Conservation (phyloP, 2,888 invertebrate genomes). For the Morpho deidamia region DNA sequence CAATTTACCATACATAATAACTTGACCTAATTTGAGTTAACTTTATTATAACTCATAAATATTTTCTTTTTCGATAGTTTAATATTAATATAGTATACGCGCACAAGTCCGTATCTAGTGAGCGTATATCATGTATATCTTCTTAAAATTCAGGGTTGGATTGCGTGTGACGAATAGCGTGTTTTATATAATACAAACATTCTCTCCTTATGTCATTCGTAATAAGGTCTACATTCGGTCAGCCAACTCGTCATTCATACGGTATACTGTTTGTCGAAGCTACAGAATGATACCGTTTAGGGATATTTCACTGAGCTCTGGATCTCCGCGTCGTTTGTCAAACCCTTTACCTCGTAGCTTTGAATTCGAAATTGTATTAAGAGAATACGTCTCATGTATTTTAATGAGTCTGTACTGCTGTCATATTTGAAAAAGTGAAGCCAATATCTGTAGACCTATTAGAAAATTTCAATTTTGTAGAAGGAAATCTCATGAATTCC, state of each 20-base stretch:
- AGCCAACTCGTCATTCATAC: neutral
- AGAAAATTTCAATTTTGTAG: no score
- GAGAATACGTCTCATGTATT: slow-evolving; percentile 5
- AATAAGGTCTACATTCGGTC: slow-evolving; percentile 7
- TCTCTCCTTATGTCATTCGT: neutral
- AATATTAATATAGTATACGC: no score
- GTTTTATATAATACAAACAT: slow-evolving; percentile 7
- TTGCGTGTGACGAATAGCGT: slow-evolving; percentile 16
- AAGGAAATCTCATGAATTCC: no score
- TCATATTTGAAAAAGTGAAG: no score
- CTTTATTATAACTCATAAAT: no score
- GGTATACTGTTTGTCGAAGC: slow-evolving; percentile 10
- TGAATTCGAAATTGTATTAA: slow-evolving; percentile 3
- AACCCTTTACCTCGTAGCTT: slow-evolving; percentile 1
- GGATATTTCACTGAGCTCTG: slow-evolving; percentile 12
- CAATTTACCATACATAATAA: no score
- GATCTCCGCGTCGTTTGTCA: slow-evolving; percentile 6
- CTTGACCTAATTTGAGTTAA: no score
- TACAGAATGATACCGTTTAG: slow-evolving; percentile 15
- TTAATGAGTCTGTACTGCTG: neutral
- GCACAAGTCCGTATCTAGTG: slow-evolving; percentile 11
- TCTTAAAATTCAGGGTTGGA: slow-evolving; percentile 23
- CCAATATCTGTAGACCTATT: no score
- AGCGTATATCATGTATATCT: slow-evolving; percentile 2
- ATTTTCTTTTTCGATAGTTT: no score